These are phyloP conservation scores for Agrotis clavis DNA, from an alignment of 2,888 invertebrate species.

Conservation along the genomic window DNA sequence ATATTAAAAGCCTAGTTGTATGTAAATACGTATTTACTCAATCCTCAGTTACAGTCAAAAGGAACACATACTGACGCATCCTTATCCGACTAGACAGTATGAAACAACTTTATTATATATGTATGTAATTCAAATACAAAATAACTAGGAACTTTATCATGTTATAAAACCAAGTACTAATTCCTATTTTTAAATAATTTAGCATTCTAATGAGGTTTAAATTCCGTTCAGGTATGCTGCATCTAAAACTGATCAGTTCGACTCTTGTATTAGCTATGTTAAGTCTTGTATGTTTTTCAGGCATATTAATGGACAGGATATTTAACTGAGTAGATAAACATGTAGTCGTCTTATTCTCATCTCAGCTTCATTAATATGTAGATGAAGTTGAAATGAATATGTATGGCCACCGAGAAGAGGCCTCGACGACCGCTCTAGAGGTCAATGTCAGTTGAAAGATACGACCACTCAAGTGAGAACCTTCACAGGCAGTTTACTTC, in stretches of 20 bases:
- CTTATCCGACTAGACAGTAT: slow-evolving; percentile 14
- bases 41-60: slow-evolving; percentile 12
- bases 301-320: slow-evolving; percentile 55
- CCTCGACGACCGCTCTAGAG: slow-evolving; percentile 82
- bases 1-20: slow-evolving; percentile 25
- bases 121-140: background rate
- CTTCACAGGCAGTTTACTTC: slow-evolving; percentile 69
- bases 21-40: background rate
- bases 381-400: slow-evolving; percentile 84
- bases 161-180: slow-evolving; percentile 9
- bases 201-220: slow-evolving; percentile 8
- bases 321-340: slow-evolving; percentile 64
- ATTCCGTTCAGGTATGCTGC: background rate
- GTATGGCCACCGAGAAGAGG: slow-evolving; percentile 81
- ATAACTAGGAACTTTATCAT: background rate
- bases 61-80: slow-evolving; percentile 27
- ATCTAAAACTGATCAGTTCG: slow-evolving; percentile 1
- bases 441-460: slow-evolving; percentile 85
- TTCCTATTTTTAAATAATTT: slow-evolving; percentile 22
- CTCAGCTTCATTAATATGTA: slow-evolving; percentile 82
- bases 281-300: slow-evolving; percentile 43
- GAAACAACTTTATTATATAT: background rate
- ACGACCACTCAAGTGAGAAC: slow-evolving; percentile 74
- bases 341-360: slow-evolving; percentile 73
- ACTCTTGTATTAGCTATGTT: slow-evolving; percentile 17